A percentile compares a stretch with the other conserved stretches of the same genome.
These are phyloP conservation scores for Pterocles gutturalis DNA, from an alignment of 2,113 vertebrate species.

Conservation along the genomic window DNA sequence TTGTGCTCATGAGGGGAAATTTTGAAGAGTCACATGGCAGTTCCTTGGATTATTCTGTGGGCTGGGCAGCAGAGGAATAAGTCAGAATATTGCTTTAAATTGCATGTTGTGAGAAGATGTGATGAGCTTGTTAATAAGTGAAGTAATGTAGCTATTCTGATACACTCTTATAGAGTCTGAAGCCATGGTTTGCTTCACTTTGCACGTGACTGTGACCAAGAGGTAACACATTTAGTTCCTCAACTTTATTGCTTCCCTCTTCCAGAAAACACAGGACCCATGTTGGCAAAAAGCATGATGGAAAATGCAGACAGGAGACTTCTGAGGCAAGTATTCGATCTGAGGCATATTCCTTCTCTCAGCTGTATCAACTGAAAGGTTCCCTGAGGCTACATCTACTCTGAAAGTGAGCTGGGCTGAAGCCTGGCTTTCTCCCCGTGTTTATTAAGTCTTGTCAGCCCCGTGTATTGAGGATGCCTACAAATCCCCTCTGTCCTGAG, in stretches of 20 bases:
- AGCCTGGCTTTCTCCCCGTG: background rate
- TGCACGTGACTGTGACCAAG: background rate
- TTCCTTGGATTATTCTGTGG: background rate
- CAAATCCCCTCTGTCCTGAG: background rate
- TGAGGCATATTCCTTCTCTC: background rate
- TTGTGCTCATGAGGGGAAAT: background rate
- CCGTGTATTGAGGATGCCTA: background rate
- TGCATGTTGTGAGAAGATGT: background rate
- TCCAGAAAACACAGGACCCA: constrained; percentile 11
- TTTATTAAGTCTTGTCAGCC: background rate
- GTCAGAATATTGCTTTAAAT: background rate
- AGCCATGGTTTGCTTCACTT: background rate
- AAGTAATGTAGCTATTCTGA: background rate
- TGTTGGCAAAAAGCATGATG: constrained; percentile 3
- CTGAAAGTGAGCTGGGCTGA: background rate
- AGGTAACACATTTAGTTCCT: background rate
- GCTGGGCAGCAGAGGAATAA: background rate
- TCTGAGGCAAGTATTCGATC: background rate
- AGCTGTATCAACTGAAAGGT: background rate
- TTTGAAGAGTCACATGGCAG: background rate
- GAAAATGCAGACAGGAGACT: constrained; percentile 7
- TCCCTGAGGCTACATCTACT: background rate
- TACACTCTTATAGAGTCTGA: background rate
- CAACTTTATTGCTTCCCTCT: background rate
- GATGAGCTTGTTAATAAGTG: background rate